Conservation (phyloP, 1,140 invertebrate genomes). For the Lerema accius region DNA sequence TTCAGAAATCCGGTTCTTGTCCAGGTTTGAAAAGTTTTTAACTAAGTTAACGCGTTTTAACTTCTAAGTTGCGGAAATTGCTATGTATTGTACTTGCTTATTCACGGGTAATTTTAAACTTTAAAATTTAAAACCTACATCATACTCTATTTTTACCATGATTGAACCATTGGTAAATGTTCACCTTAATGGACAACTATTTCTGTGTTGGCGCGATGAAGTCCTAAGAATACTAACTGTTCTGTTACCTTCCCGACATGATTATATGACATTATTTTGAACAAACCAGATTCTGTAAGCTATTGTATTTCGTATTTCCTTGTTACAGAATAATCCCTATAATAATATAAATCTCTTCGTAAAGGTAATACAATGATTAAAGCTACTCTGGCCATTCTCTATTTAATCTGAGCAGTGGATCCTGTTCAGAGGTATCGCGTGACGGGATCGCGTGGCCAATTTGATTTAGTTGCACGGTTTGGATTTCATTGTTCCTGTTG, state of each 20-base stretch:
- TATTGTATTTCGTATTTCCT: too few relatives aligned
- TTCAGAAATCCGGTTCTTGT: constrained; percentile 10
- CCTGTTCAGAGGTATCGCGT: constrained; percentile 18
- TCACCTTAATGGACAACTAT: too few relatives aligned
- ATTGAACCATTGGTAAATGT: too few relatives aligned
- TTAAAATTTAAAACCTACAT: too few relatives aligned
- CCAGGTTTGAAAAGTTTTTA: constrained; percentile 22
- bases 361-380: constrained; percentile 14
- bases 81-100: neutral
- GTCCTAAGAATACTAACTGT: too few relatives aligned
- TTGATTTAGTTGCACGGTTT: constrained; percentile 27
- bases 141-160: too few relatives aligned
- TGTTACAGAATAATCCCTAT: neutral
- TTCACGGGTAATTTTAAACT: too few relatives aligned
- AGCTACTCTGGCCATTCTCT: neutral
- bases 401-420: constrained; percentile 22
- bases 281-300: neutral
- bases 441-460: constrained; percentile 27
- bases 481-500: constrained; percentile 10
- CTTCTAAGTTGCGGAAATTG: constrained; percentile 2
- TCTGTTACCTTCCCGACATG: too few relatives aligned
- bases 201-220: too few relatives aligned
- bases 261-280: too few relatives aligned
- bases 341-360: constrained; percentile 7
- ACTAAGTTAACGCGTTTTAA: constrained; percentile 5